Base-by-base conservation (phyloP, 1,140 invertebrate species). In the Ceratina australensis region DNA sequence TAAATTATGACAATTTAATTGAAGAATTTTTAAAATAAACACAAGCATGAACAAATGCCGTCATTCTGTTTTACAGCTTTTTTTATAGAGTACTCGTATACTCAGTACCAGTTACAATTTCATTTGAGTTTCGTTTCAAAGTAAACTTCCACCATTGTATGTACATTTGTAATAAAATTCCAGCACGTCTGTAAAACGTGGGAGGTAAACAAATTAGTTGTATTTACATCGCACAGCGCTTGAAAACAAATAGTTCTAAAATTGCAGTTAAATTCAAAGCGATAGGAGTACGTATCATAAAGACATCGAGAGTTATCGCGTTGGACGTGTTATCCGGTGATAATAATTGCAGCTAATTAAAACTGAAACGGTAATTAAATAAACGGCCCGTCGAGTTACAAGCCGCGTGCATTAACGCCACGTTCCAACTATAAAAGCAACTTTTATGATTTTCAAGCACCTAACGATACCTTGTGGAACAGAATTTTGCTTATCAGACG, bases 371-470 rank as follows among this genome's bases (percentile, higher is more conserved):
- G 50, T 71, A 76, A 76, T 76, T 76, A 69, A 76, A 76, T 60
- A 60, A 71, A 49, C 65, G 52, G 16, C 13, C 20, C 4, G n/a
- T 10, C 56, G n/a, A 20, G 66, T 61, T 71, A 47, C 73, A 69
- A 15, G 2, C 10, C 33, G 16, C 16, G 26, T 33, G 57, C 26
- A 61, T 76, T 71, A 76, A 71, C 74, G 74, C 26, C 57, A 20
- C 18, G 28, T 22, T 42, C 26, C 4, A 76, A 76, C 73, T 76
- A 69, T 42, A 60, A 68, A 76, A 60, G 33, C 56, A 76, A 76
- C 73, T 59, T 68, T 76, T 69, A 76, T 68, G 47, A 60, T 76
- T 76, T 76, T 54, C 33, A 68, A 66, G 59, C 66, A 71, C 69
- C 74, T 69, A 61, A 61, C 66, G 74, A 76, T 76, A 76, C 65